These are phyloP conservation scores for Tinea pellionella DNA, from an alignment of 2,888 invertebrate species.

Conservation along the genomic window DNA sequence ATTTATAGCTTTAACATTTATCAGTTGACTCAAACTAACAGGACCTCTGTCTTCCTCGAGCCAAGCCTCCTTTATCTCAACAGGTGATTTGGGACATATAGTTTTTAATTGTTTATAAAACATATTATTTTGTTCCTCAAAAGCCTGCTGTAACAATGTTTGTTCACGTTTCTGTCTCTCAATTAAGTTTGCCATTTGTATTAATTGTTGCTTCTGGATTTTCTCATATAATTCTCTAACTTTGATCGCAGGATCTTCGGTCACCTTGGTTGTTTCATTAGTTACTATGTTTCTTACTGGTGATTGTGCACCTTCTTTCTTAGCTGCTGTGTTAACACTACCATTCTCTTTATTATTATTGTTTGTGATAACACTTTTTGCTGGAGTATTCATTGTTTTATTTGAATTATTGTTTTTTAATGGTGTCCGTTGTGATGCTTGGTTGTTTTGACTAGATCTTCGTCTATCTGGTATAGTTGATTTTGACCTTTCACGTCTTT, in stretches of 20 bases:
- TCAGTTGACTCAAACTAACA: constrained; percentile 54
- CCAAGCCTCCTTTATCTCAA: constrained; percentile 51
- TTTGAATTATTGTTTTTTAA: not conserved
- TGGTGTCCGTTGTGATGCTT: not conserved
- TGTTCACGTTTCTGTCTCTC: constrained; percentile 75
- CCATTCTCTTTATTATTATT: constrained; percentile 13
- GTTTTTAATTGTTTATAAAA: constrained; percentile 62
- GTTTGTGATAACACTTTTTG: constrained; percentile 24
- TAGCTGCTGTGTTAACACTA: not conserved
- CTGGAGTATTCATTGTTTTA: constrained; percentile 16
- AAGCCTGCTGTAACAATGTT: constrained; percentile 70
- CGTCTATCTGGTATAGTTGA: not conserved
- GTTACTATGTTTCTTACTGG: not conserved
- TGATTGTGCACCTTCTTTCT: not conserved
- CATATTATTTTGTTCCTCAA: constrained; percentile 73
- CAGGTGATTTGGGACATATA: constrained; percentile 47
- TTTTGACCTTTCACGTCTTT: not conserved
- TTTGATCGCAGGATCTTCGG: constrained; percentile 44
- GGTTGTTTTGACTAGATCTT: not conserved
- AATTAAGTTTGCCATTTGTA: constrained; percentile 72
- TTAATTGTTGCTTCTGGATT: constrained; percentile 73
- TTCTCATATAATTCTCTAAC: constrained; percentile 57
- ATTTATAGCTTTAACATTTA: constrained; percentile 31
- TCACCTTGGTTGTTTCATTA: constrained; percentile 17
- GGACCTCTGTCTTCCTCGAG: constrained; percentile 40